A percentile compares a stretch with the other conserved stretches of the same genome.
Evolutionary conservation across 2,888 invertebrate genomes (phyloP).

Genomic region (Drosophila aldrichi): DNA sequence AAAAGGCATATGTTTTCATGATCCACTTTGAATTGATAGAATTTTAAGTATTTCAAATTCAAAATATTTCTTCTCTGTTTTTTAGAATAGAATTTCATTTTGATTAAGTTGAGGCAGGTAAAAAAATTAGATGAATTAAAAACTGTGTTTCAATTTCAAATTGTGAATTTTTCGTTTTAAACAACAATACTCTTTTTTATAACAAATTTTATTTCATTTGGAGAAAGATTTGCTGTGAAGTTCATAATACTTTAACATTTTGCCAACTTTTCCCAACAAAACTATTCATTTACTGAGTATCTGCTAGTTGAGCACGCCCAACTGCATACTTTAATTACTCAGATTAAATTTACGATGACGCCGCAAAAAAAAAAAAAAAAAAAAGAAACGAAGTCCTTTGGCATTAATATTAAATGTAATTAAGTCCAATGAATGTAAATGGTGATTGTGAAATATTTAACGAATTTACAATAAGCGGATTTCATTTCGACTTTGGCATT

Average conservation of each 20-base stretch:
- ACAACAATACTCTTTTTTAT: no score
- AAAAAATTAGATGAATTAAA: no score
- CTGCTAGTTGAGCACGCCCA: not conserved
- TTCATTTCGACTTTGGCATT: not conserved
- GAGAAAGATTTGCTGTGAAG: no score
- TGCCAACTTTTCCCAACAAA: not conserved
- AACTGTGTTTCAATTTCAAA: no score
- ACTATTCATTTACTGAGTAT: not conserved
- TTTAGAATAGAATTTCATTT: no score
- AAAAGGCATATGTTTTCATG: not conserved
- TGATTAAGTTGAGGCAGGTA: no score
- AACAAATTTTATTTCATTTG: no score
- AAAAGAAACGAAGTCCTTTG: not conserved
- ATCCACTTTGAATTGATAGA: not conserved
- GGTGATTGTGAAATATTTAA: conserved; percentile 5
- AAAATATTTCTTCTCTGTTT: no score
- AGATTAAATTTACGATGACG: conserved; percentile 1
- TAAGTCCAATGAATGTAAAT: conserved; percentile 8
- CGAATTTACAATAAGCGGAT: conserved; percentile 7
- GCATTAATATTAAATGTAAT: conserved; percentile 15
- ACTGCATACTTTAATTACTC: not conserved
- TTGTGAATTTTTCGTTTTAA: no score
- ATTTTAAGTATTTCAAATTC: not conserved
- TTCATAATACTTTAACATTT: no score
- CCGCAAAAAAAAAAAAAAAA: not conserved